Base-by-base conservation (phyloP, 2,113 vertebrate genomes). In the Bambusicola thoracicus region DNA sequence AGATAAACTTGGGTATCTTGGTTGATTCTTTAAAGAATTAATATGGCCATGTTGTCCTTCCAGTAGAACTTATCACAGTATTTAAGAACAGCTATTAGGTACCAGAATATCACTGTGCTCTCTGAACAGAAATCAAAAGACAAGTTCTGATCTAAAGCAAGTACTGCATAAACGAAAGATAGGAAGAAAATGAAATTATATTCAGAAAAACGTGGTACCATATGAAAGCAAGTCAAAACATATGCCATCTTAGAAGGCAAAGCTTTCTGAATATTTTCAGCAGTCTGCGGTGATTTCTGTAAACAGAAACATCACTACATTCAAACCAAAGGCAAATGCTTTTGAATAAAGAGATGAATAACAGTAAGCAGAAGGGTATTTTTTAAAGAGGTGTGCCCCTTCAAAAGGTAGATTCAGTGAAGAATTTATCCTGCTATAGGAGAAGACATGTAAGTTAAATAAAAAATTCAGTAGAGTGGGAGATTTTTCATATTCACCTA, bases 31-130 rank as follows among this genome's bases (percentile, higher is more conserved):
- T 53, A 82, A 82, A 25, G 16, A 72, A 66, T 36, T 1, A 72
- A 59, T 61, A 61, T 24, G 16, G 1, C 3, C 9, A 30, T 0
- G 0, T n/a, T 62, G 8, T 7, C 17, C 53, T 70, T n/a, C 27
- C 17, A 6, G 22, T 11, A 61, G 10, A 4, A 41, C 12, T 15
- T 66, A 36, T 17, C 21, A 49, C 15, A 62, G 20, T 13, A 15
- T 12, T 53, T 40, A 66, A 62, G 49, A 84, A 46, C 2, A 30
- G 5, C 3, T 49, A 6, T 25, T 46, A 3, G 2, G 4, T 30
- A 53, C 13, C 9, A n/a, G 40, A 80, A 43, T 74, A 69, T 69
- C 6, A 7, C 25, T 58, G 18, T 29, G 20, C 3, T 70, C 2
- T 66, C 83, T 81, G n/a, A 90, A 46, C 8, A 73, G 43, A 80